Percentiles rank a stretch among this genome's conserved stretches.
Evolutionary conservation across 2,797 vertebrate species (phyloP).

Genomic region (Chloroceryle inda): DNA sequence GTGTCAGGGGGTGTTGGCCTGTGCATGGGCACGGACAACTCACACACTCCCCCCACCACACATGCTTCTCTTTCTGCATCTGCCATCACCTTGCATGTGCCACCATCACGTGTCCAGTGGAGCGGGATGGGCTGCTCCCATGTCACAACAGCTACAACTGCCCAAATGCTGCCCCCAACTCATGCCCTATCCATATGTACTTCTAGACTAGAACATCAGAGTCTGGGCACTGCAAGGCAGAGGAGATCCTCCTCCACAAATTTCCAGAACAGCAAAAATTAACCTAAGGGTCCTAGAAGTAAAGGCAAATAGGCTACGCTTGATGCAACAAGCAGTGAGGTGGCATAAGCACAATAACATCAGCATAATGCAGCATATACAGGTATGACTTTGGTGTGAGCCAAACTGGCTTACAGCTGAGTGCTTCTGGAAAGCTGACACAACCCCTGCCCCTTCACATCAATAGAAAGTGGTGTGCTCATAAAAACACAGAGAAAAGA

Average conservation of each 20-base stretch:
- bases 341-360: neutral
- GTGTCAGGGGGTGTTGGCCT: fast-evolving
- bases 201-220: neutral
- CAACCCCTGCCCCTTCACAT: too few relatives aligned
- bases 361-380: neutral
- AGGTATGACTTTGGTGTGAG: neutral
- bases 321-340: neutral
- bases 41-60: fast-evolving
- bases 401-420: neutral
- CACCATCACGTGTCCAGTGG: neutral
- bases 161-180: neutral
- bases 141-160: neutral
- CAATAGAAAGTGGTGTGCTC: neutral
- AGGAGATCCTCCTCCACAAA: neutral
- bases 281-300: neutral
- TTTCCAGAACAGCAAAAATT: neutral
- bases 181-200: neutral
- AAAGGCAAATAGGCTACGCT: fast-evolving
- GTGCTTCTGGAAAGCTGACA: neutral
- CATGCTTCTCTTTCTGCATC: neutral
- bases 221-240: neutral
- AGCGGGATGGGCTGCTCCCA: neutral
- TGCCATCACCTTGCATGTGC: neutral
- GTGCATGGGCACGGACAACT: neutral
- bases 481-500: neutral